Percentiles rank a stretch among this genome's conserved stretches.
phyloP scores from a whole-genome alignment of 2,113 vertebrate species.

The Microcebus griseorufus region DNA sequence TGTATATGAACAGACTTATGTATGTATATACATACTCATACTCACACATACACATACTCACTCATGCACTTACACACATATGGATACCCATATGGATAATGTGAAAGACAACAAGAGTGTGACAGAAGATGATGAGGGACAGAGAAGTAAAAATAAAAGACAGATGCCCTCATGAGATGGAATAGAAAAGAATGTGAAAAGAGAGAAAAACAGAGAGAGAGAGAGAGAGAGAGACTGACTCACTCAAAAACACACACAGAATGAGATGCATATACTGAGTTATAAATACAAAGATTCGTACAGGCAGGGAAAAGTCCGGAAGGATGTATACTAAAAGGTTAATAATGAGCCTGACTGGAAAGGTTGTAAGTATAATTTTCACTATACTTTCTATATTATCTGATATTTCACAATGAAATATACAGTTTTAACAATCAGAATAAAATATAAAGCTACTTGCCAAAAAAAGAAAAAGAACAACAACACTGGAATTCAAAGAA shows the following conservation, averaged over 20 bases:
- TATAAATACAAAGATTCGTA: background rate
- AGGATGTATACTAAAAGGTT: background rate
- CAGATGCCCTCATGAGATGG: background rate
- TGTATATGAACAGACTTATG: background rate
- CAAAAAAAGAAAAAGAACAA: background rate
- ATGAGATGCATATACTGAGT: background rate
- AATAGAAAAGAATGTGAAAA: background rate
- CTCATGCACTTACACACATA: background rate
- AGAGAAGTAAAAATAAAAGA: background rate
- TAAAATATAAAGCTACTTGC: constrained; percentile 46
- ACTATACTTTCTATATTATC: background rate
- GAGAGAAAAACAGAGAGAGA: background rate
- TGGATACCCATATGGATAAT: background rate
- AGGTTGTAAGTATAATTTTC: background rate
- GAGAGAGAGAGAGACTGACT: background rate
- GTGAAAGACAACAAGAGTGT: background rate
- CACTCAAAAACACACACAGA: background rate
- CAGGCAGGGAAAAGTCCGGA: background rate
- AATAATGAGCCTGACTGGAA: background rate
- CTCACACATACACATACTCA: background rate
- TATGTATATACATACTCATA: background rate
- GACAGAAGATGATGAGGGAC: background rate
- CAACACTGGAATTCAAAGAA: background rate
- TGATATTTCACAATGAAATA: background rate
- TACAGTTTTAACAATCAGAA: background rate